These are phyloP conservation scores for Imbricaverruca yamaguchii DNA, from an alignment of 2,888 invertebrate species.

Conservation along the genomic window DNA sequence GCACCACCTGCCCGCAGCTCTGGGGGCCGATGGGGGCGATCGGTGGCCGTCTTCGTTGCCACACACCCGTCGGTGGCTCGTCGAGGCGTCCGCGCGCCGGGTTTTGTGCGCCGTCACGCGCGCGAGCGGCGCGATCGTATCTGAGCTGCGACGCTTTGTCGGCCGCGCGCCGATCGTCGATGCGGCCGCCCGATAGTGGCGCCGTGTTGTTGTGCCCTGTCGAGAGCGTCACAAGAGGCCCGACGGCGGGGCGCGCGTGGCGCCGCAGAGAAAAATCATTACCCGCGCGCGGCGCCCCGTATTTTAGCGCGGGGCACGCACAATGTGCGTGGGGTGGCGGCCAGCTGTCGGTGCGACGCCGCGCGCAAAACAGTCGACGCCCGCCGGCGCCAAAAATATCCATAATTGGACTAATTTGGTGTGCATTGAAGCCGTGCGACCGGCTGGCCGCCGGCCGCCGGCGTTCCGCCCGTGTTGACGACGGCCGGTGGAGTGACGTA, in stretches of 20 bases:
- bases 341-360: background rate
- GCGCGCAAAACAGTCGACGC: background rate
- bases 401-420: constrained; percentile 11
- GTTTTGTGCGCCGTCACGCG: background rate
- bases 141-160: background rate
- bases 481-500: no score
- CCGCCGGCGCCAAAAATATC: constrained; percentile 3
- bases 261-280: constrained; percentile 6
- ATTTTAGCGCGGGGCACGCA: constrained; percentile 5
- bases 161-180: background rate
- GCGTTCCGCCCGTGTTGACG: background rate
- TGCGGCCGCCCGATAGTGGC: background rate
- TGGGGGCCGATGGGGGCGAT: background rate
- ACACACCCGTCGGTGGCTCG: background rate
- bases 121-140: constrained; percentile 1
- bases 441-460: background rate
- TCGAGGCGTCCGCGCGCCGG: background rate
- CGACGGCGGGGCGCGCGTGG: background rate
- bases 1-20: background rate
- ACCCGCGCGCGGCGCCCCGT: background rate
- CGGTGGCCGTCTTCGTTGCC: background rate
- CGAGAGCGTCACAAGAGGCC: background rate
- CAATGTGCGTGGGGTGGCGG: constrained; percentile 11
- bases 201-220: background rate
- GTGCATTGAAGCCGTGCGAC: background rate